A percentile compares a stretch with the other conserved stretches of the same genome.
Conservation (phyloP, 2,888 invertebrate species). For the Sesia bembeciformis region DNA sequence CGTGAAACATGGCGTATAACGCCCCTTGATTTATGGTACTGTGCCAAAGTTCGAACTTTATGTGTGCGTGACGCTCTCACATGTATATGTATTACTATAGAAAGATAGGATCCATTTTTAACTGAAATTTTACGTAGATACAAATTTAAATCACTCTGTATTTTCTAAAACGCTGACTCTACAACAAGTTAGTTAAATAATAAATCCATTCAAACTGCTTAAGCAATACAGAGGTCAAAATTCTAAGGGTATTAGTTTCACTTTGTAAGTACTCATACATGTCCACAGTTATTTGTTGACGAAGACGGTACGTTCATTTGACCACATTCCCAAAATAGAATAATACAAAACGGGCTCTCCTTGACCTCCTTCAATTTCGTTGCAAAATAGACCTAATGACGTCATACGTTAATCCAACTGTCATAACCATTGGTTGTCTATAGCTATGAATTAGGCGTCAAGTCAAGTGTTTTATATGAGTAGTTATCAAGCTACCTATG, state of each 20-base stretch:
- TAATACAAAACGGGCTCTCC: slow-evolving; percentile 8
- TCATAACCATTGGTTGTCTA: slow-evolving; percentile 33
- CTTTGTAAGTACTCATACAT: too few species aligned
- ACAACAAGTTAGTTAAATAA: too few species aligned
- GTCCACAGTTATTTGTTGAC: too few species aligned
- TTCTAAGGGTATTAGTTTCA: too few species aligned
- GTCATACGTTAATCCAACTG: slow-evolving; percentile 33
- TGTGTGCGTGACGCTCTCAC: slow-evolving; percentile 53
- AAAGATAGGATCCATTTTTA: background rate
- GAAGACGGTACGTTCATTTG: background rate
- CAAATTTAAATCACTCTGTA: background rate
- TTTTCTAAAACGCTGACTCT: too few species aligned
- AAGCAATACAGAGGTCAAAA: too few species aligned
- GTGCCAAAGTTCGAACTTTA: slow-evolving; percentile 70
- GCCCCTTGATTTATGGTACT: slow-evolving; percentile 74
- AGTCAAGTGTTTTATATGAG: background rate
- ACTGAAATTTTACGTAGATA: background rate
- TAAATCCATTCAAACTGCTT: too few species aligned
- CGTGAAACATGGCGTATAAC: slow-evolving; percentile 75
- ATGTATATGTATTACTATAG: slow-evolving; percentile 1
- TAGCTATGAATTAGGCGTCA: slow-evolving; percentile 2
- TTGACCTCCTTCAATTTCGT: slow-evolving; percentile 32
- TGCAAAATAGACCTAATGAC: slow-evolving; percentile 24
- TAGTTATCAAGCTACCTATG: too few species aligned
- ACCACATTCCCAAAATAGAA: background rate